Evolutionary conservation across 2,888 invertebrate species (phyloP), one percentile per base, ranked within the genome.

Genomic region (Rhimphoctona megacephalus): DNA sequence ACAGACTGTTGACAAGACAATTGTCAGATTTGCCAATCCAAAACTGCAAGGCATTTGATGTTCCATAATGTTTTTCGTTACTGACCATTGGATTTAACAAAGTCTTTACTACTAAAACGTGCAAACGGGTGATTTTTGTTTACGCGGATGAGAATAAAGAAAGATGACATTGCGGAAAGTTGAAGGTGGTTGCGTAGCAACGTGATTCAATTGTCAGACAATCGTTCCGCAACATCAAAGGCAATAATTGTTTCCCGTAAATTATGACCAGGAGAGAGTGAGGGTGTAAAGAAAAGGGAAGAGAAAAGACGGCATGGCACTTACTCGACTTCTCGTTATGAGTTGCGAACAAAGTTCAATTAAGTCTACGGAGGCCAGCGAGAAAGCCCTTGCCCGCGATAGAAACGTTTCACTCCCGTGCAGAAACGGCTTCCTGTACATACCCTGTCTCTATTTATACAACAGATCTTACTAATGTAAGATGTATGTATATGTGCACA

Each of bases 291-390:
- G 43, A 43, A 36, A 39, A 67, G 43, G 76, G n/a, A 43, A 49
- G 67, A 67, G 72, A 54, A 54, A 49, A 25, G 67, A 74, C 57
- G 43, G 39, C 43, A 78, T 57, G 72, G 93, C 94, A 94, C 94
- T 94, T 94, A 90, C 91, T 91, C 89, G 94, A 93, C 94, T 94
- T 94, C 94, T 93, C 93, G 94, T 94, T 94, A 94, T 93, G 94
- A 94, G 94, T 94, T 94, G 90, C 91, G 92, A 94, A 94, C 94
- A 94, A 61, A 94, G 94, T 94, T 94, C 94, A 94, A 94, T 94
- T 94, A 94, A 94, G 93, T 94, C 92, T 86, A 87, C 90, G 89
- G 82, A 85, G 81, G 74, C 76, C 82, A 82, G 67, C 81, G 66
- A 66, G 70, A 76, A 69, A 66, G 14, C 64, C 67, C 25, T 36